phyloP scores from a whole-genome alignment of 2,113 vertebrate genomes.

The Salvelinus alpinus region DNA sequence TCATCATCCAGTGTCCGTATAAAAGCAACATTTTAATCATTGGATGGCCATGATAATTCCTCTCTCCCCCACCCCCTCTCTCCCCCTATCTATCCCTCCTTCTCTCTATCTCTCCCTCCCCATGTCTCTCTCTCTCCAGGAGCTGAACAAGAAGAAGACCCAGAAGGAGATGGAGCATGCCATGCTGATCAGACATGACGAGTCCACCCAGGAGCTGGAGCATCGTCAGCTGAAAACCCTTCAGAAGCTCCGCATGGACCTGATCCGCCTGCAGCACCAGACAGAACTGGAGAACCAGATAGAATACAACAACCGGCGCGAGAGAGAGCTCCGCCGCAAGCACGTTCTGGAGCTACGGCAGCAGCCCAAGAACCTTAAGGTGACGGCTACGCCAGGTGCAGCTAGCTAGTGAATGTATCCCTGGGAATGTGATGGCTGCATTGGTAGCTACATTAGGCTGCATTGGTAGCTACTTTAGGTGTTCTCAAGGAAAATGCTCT shows the following conservation, averaged over 20 bases:
- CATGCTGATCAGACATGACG: constrained; percentile 98
- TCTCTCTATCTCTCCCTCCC: too few relatives aligned
- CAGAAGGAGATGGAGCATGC: constrained; percentile 99
- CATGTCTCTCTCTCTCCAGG: constrained; percentile 65
- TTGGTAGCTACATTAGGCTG: too few relatives aligned
- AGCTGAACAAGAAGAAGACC: constrained; percentile 95
- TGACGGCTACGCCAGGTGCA: constrained; percentile 42
- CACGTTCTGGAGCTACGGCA: constrained; percentile 98
- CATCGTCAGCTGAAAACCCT: constrained; percentile 92
- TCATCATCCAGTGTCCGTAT: too few relatives aligned
- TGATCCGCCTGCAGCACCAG: constrained; percentile 99
- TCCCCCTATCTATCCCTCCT: too few relatives aligned
- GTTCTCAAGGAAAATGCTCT: too few relatives aligned
- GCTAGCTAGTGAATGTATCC: too few relatives aligned
- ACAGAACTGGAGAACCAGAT: constrained; percentile 99
- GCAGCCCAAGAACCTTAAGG: constrained; percentile 98
- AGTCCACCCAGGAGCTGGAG: constrained; percentile 96
- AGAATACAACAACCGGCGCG: constrained; percentile 96
- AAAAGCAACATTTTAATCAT: too few relatives aligned
- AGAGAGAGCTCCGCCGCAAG: constrained; percentile 95
- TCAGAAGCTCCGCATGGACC: constrained; percentile 98
- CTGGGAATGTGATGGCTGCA: too few relatives aligned
- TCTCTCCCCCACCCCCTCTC: too few relatives aligned
- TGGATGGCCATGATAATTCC: too few relatives aligned
- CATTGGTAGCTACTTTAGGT: too few relatives aligned